phyloP scores from a whole-genome alignment of 2,113 vertebrate genomes.

The Muntiacus muntjak region DNA sequence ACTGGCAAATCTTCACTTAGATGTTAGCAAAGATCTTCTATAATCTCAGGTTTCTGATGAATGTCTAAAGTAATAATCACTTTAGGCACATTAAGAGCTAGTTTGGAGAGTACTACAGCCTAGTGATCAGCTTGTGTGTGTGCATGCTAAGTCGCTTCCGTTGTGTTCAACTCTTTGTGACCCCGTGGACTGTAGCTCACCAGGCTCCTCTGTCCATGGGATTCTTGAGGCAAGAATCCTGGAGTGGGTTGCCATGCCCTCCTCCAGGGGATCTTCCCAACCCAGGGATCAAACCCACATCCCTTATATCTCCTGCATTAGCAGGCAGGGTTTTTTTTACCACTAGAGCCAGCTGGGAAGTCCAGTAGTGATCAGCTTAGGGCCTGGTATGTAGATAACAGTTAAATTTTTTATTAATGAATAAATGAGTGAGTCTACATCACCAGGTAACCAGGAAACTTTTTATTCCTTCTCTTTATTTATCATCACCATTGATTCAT shows the following conservation, averaged over 20 bases:
- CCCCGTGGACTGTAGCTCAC: background rate
- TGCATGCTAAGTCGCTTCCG: background rate
- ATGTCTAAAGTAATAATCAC: background rate
- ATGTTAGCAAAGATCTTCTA: background rate
- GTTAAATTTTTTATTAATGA: background rate
- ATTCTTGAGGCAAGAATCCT: background rate
- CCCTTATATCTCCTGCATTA: background rate
- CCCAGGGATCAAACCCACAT: background rate
- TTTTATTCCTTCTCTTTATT: background rate
- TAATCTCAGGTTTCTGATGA: background rate
- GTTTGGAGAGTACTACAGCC: background rate
- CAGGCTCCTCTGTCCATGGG: background rate
- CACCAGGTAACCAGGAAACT: background rate
- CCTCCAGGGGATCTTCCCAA: background rate
- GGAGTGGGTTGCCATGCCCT: background rate
- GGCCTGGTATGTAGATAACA: background rate
- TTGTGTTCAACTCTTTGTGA: background rate
- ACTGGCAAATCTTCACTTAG: background rate
- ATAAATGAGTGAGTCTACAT: background rate
- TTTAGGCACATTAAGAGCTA: background rate
- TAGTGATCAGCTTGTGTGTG: background rate
- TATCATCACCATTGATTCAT: background rate
- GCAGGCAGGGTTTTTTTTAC: background rate
- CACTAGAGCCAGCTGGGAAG: background rate
- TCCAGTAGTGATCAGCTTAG: background rate